These are phyloP conservation scores for Drosophila kohkoa DNA, from an alignment of 1,140 invertebrate species.

Conservation along the genomic window DNA sequence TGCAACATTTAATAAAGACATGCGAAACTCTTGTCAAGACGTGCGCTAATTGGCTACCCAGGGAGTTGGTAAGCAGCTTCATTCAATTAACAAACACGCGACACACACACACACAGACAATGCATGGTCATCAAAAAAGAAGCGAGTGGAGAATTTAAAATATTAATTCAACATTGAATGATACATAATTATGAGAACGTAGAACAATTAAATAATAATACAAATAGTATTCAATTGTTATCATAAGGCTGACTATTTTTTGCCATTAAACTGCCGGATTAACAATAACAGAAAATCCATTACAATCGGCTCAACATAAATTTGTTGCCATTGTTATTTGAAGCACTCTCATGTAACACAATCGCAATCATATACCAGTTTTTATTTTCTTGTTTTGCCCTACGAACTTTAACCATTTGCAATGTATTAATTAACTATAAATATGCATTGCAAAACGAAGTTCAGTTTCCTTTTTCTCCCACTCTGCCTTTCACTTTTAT, in stretches of 20 bases:
- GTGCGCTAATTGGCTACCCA: slow-evolving; percentile 48
- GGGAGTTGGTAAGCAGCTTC: neutral
- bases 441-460: slow-evolving; percentile 30
- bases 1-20: slow-evolving; percentile 56
- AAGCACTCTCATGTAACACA: slow-evolving; percentile 12
- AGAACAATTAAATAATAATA: slow-evolving; percentile 5
- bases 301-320: slow-evolving; percentile 10
- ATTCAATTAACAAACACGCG: slow-evolving; percentile 22
- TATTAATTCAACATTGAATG: neutral
- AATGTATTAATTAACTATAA: slow-evolving; percentile 71
- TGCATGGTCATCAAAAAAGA: neutral
- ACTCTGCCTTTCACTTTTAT: slow-evolving; percentile 49
- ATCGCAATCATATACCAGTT: slow-evolving; percentile 2
- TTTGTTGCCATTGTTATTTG: slow-evolving; percentile 24
- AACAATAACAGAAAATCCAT: neutral
- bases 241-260: neutral
- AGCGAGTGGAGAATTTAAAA: neutral
- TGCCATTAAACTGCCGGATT: neutral
- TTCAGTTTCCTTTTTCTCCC: neutral
- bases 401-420: slow-evolving; percentile 27
- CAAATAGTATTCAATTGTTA: slow-evolving; percentile 4
- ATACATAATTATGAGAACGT: neutral
- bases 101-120: neutral
- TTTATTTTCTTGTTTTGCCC: neutral
- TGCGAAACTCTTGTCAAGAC: slow-evolving; percentile 41